Conservation (phyloP, 2,888 invertebrate species). For the Uloborus plumipes region DNA sequence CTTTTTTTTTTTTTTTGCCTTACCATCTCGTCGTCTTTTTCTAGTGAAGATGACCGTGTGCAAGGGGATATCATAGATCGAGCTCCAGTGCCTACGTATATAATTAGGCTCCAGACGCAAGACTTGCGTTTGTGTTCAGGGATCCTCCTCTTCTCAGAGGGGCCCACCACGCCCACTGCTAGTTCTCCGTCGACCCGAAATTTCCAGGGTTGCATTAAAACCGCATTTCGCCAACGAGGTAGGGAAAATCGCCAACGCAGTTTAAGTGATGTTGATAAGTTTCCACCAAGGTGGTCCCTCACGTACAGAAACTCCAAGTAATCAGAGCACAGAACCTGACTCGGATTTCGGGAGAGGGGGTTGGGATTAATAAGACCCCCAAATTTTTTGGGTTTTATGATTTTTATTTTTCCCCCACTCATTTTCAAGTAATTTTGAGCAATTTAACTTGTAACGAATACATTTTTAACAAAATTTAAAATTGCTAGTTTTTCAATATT, state of each 20-base stretch:
- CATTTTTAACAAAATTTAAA: no score
- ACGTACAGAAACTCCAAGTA: no score
- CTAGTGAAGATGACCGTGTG: slow-evolving; percentile 37
- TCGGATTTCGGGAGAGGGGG: no score
- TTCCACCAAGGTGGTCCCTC: no score
- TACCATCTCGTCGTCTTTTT: slow-evolving; percentile 43
- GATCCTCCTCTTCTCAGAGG: slow-evolving; percentile 49
- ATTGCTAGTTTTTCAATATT: no score
- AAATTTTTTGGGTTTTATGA: no score
- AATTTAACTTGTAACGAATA: no score
- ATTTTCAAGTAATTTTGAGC: no score
- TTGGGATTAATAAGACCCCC: no score
- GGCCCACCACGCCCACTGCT: slow-evolving; percentile 50
- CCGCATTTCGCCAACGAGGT: not conserved
- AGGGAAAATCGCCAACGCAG: not conserved
- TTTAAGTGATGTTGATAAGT: no score
- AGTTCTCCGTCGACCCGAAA: slow-evolving; percentile 11
- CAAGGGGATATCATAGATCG: slow-evolving; percentile 42
- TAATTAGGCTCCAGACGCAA: slow-evolving; percentile 52
- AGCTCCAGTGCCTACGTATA: slow-evolving; percentile 24
- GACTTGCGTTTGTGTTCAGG: slow-evolving; percentile 18
- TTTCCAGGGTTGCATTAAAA: slow-evolving; percentile 2
- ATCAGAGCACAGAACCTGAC: no score
- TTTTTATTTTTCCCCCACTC: no score
- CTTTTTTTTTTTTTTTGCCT: slow-evolving; percentile 34